A percentile compares a stretch with the other conserved stretches of the same genome.
phyloP scores from a whole-genome alignment of 2,888 invertebrate species.

The Chalcosyrphus nemorum region DNA sequence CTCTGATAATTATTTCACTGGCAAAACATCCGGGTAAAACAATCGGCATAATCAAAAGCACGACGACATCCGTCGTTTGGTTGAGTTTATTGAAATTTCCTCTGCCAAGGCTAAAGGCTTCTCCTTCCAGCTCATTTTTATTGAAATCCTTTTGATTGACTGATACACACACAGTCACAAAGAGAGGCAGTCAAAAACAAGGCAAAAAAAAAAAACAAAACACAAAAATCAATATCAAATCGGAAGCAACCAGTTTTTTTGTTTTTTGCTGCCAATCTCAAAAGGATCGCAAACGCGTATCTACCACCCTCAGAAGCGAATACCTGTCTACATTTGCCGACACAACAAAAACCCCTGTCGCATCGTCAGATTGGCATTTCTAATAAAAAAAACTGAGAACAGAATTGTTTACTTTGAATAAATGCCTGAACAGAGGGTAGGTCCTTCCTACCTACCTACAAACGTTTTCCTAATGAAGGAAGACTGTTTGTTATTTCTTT shows the following conservation, averaged over 20 bases:
- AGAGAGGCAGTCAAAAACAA: too few species aligned
- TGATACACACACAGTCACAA: background rate
- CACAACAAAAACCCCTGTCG: background rate
- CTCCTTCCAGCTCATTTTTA: background rate
- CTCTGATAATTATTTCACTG: background rate
- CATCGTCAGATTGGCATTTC: background rate
- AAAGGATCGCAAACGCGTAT: background rate
- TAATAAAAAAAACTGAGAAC: background rate
- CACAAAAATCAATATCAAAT: slow-evolving; percentile 13
- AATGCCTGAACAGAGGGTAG: background rate
- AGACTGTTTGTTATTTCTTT: background rate
- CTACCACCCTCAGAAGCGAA: too few species aligned
- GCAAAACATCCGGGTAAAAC: background rate
- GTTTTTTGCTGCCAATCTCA: background rate
- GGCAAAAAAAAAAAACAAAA: too few species aligned
- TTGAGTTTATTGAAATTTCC: background rate
- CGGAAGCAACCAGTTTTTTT: background rate
- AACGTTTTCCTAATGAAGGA: background rate
- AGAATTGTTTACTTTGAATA: background rate
- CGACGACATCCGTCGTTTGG: background rate
- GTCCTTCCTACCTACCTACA: too few species aligned
- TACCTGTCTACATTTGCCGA: background rate
- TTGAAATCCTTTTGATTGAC: background rate
- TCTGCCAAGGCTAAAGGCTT: background rate
- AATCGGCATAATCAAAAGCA: background rate